Evolutionary conservation across 2,797 vertebrate species (phyloP), one percentile per base, ranked within the genome.

Genomic region (Malurus leucopterus): DNA sequence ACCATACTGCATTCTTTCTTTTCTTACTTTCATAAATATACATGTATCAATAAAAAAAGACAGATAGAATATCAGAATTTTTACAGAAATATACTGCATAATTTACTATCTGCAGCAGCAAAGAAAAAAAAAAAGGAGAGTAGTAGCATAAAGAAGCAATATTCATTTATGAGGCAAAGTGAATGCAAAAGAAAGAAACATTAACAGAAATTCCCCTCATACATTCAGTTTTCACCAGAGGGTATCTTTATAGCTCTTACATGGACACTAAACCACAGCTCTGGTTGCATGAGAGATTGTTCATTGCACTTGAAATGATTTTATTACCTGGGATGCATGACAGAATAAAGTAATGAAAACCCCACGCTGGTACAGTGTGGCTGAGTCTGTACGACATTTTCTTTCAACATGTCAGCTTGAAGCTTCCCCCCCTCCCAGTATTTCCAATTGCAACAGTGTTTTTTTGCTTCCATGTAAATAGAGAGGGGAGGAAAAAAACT

Each of bases 241-340:
- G 24, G 16, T 90, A 38, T 44, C 54, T 85, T 85, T 83, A 85
- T 65, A 77, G 69, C 21, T 71, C 76, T 61, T 71, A 76, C 46
- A 54, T 41, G 36, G 36, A 63, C 19, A 62, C 65, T 86, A 91
- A 93, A 68, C 58, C 40, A 74, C 58, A 62, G 40, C 14, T 71
- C 29, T 64, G 36, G 63, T 80, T 85, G 44, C 36, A 65, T 61
- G 62, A 87, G 50, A 57, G 70, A 34, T 69, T 54, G 50, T 62
- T 93, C 73, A 84, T 73, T 84, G 64, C 57, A 79, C 40, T 34
- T 70, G 78, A 91, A 95, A 90, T 55, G 22, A 49, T 77, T 72
- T 82, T 63, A 71, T 84, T 78, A 47, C 55, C 65, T 74, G 44
- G 21, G 41, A 62, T 85, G 77, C 76, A 32, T 13, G 71, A 80